phyloP scores from a whole-genome alignment of 2,888 invertebrate genomes.

The Rutpela maculata region DNA sequence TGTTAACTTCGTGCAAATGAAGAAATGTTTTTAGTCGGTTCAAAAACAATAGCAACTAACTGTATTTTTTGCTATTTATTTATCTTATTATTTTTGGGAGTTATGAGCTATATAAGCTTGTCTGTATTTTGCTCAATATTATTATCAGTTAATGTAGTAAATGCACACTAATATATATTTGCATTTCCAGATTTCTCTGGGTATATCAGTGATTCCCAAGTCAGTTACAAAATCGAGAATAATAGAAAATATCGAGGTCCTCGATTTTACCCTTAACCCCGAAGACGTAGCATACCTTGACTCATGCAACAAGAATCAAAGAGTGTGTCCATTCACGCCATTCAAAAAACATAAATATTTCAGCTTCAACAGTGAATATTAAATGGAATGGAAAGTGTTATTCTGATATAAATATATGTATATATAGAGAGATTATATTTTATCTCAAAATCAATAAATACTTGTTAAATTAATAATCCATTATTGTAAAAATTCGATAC shows the following conservation, averaged over 20 bases:
- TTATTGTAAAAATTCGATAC: no score
- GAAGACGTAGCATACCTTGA: conserved; percentile 83
- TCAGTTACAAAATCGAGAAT: conserved; percentile 85
- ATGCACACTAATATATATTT: no score
- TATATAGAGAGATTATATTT: neutral
- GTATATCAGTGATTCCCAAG: conserved; percentile 83
- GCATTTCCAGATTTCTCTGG: conserved; percentile 60
- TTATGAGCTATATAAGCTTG: no score
- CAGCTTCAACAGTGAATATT: conserved; percentile 68
- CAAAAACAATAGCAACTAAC: no score
- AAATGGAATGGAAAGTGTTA: conserved; percentile 27
- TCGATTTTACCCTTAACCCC: conserved; percentile 82
- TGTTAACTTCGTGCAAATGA: no score
- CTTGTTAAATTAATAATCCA: no score
- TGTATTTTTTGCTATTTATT: no score
- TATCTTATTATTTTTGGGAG: no score
- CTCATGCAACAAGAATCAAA: conserved; percentile 82
- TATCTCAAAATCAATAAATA: neutral
- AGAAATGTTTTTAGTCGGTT: no score
- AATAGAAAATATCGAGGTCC: conserved; percentile 82
- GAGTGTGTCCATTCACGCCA: conserved; percentile 72
- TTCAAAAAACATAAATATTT: conserved; percentile 68
- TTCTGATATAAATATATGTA: neutral
- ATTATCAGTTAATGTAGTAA: no score
- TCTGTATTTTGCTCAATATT: no score